Evolutionary conservation across 2,113 vertebrate genomes (phyloP), one percentile per base, ranked within the genome.

Genomic region (Chaenocephalus aceratus): DNA sequence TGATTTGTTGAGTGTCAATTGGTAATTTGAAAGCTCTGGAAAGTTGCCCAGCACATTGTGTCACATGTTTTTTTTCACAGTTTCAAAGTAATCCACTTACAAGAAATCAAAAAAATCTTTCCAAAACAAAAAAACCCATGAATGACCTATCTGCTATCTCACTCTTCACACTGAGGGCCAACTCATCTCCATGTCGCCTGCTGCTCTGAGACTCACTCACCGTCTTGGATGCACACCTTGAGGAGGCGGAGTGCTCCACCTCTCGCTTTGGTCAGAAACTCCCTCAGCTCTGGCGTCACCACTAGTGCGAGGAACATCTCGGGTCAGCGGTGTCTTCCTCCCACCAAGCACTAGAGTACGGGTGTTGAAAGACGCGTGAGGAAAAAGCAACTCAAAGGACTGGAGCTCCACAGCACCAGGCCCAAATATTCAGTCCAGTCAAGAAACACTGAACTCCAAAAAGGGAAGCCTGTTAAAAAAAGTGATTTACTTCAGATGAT

Each of bases 171-270:
- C 13, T 15, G 15, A 26, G 52, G 54, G 21, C 49, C 34, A 6
- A 26, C 34, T 75, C 21, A 18, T 53, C 30, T 13, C 4, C 18
- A 3, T 10, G 36, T 16, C 18, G 10, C 18, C 18, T 58, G 59
- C 34, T 66, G 53, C 41, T n/a, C 34, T 10, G 14, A 2, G 61
- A 62, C 0, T 72, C 78, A 97, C 98, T 99, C 96, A 99, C 98
- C 97, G 5, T 99, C 96, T 88, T 95, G 96, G 23, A 99, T 99
- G 95, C 97, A 0, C 72, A 99, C 97, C 94, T 99, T 97, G 94
- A 99, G 96, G 90, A 99, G 96, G 76, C 98, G 96, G 79, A 97
- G 74, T 0, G 94, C 94, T 92, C 97, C 98, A 9, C 96, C 96
- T 79, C 97, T 96, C 1, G 97, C 98, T 91, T 95, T 96, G 90